Base-by-base conservation (phyloP, 2,888 invertebrate genomes). In the Keiferia lycopersicella region DNA sequence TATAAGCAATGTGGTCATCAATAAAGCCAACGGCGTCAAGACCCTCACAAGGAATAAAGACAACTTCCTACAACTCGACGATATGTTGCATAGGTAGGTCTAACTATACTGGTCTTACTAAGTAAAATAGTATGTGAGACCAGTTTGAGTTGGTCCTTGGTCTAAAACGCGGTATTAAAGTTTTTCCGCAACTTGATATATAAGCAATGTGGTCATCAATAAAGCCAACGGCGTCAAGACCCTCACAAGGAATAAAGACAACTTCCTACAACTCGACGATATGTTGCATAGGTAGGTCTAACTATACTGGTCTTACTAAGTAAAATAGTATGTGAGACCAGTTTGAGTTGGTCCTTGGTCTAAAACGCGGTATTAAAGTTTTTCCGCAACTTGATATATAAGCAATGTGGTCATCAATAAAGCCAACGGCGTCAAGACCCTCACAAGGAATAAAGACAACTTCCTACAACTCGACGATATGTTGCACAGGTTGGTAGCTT, bases 391-490 rank as follows among this genome's bases (percentile, higher is more conserved):
- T 39, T 39, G n/a, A n/a, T n/a, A n/a, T n/a, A n/a, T n/a, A n/a
- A n/a, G n/a, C n/a, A n/a, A n/a, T n/a, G n/a, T n/a, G n/a, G n/a
- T n/a, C n/a, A n/a, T n/a, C n/a, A n/a, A n/a, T n/a, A n/a, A 78
- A 70, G 87, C 77, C 71, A 80, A 83, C 61, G 84, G 83, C 68
- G 95, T 95, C 56, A 93, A 95, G 98, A 94, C 96, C 57, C 94
- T 99, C 63, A 95, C 96, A 66, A 93, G 98, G 71, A 97, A 95
- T 72, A 94, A 95, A 74, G 96, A 96, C 69, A 96, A 98, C 87
- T 95, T 98, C 86, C 93, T 95, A 73, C 95, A 96, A 93, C 93
- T 99, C 56, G 98, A 99, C 85, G 95, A 96, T 72, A 98, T 98
- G 93, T 89, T 99, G 73, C 99, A n/a, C 22, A 30, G 30, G 30